Evolutionary conservation across 2,888 invertebrate species (phyloP).

Genomic region (Acronicta psi): DNA sequence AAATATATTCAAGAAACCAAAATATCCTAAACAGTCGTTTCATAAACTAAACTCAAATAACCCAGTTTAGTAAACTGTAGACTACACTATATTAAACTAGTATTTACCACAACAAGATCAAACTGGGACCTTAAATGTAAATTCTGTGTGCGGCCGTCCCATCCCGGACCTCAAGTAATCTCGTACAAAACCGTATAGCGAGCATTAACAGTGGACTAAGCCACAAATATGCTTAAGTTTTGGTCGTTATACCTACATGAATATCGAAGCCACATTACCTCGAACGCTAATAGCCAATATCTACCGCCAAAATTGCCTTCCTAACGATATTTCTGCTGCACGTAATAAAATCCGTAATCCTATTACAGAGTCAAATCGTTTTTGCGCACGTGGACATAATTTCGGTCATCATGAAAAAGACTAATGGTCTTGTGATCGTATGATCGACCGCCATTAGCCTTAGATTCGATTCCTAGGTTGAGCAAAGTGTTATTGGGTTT

Average conservation of each 20-base stretch:
- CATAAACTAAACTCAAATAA: conserved; percentile 35
- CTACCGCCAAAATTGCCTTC: conserved; percentile 86
- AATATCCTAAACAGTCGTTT: conserved; percentile 21
- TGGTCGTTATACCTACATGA: conserved; percentile 74
- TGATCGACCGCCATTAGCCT: too few species aligned
- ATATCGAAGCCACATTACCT: conserved; percentile 83
- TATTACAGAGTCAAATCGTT: conserved; percentile 79
- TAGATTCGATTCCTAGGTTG: too few species aligned
- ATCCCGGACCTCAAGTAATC: conserved; percentile 47
- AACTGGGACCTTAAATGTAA: conserved; percentile 40
- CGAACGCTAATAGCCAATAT: conserved; percentile 87
- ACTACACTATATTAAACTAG: conserved; percentile 38
- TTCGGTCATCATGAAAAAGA: conserved; percentile 41
- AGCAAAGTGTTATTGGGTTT: too few species aligned
- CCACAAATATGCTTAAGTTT: conserved; percentile 78
- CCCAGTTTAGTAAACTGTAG: background rate
- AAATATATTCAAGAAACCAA: conserved; percentile 33
- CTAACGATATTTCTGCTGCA: conserved; percentile 86
- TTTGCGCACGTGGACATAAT: conserved; percentile 72
- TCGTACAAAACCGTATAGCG: conserved; percentile 40
- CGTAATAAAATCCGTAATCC: conserved; percentile 87
- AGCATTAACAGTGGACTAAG: conserved; percentile 60
- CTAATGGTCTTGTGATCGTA: too few species aligned
- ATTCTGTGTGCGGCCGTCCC: conserved; percentile 40
- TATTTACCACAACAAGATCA: conserved; percentile 51